These are phyloP conservation scores for Nomada ruficornis DNA, from an alignment of 2,888 invertebrate genomes.

Conservation along the genomic window DNA sequence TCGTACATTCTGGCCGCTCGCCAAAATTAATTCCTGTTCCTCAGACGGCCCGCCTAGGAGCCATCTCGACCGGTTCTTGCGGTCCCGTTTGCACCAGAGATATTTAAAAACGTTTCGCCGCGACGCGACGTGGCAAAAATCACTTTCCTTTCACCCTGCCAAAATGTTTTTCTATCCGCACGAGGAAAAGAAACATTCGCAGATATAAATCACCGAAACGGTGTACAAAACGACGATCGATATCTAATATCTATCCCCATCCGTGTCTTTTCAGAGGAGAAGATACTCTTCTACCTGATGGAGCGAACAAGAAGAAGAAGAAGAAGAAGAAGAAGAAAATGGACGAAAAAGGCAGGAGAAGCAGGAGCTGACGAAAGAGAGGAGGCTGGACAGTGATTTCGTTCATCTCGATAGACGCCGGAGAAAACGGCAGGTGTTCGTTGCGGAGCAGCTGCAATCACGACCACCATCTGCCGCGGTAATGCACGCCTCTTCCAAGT, in stretches of 20 bases:
- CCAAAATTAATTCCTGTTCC: constrained; percentile 73
- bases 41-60: constrained; percentile 37
- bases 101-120: constrained; percentile 43
- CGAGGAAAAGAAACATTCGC: not conserved
- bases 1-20: constrained; percentile 64
- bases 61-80: constrained; percentile 39
- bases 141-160: constrained; percentile 32
- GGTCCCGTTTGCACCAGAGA: constrained; percentile 3
- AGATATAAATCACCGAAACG: too few relatives aligned
- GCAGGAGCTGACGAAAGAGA: not conserved
- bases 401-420: constrained; percentile 71
- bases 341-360: not conserved
- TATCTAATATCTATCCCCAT: constrained; percentile 26
- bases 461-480: constrained; percentile 80
- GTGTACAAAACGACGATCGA: constrained; percentile 14
- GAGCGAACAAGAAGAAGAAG: not conserved
- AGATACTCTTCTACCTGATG: not conserved
- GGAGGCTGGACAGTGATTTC: constrained; percentile 74
- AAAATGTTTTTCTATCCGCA: not conserved
- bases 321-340: not conserved
- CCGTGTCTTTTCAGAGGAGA: not conserved
- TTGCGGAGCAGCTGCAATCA: constrained; percentile 81
- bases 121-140: constrained; percentile 20
- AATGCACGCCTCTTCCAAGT: constrained; percentile 69
- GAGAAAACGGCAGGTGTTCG: constrained; percentile 84